Conservation (phyloP, 53 echinoderm and acorn worm genomes). For the Arbacia lixula region DNA sequence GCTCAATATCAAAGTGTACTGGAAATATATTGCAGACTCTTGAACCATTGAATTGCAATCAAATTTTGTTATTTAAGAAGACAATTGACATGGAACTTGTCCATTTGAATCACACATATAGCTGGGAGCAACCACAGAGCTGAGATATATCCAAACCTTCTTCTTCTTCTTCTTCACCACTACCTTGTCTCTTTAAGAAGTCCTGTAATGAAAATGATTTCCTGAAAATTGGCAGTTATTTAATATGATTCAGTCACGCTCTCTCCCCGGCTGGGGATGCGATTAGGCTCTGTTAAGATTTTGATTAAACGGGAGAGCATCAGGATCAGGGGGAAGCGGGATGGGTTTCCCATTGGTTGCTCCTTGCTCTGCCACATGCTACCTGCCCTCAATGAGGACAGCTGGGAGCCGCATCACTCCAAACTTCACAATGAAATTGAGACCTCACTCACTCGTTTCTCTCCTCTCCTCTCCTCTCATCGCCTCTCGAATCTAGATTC, state of each 20-base stretch:
- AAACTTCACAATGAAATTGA: constrained; percentile 52
- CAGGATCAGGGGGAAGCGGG: constrained; percentile 36
- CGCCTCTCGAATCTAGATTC: too few species aligned
- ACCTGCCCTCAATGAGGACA: not conserved
- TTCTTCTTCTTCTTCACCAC: too few species aligned
- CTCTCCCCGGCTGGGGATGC: constrained; percentile 7
- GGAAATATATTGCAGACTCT: too few species aligned
- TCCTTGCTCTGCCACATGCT: constrained; percentile 22
- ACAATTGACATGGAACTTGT: too few species aligned
- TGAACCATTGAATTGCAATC: too few species aligned
- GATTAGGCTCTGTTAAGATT: constrained; percentile 51
- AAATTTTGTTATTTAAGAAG: too few species aligned
- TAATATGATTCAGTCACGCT: constrained; percentile 62
- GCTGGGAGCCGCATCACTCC: constrained; percentile 6
- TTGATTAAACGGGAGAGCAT: constrained; percentile 61
- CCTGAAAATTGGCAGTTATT: constrained; percentile 58
- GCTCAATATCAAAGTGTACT: too few species aligned
- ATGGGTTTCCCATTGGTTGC: constrained; percentile 26
- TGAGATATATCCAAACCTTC: too few species aligned
- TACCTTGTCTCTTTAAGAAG: constrained; percentile 27
- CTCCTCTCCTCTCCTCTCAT: not conserved
- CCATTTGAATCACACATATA: too few species aligned
- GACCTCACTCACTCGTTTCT: not conserved
- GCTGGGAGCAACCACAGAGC: too few species aligned
- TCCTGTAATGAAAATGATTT: constrained; percentile 43